Evolutionary conservation across 1,140 invertebrate genomes (phyloP), one percentile per base, ranked within the genome.

Genomic region (Saccostrea echinata): DNA sequence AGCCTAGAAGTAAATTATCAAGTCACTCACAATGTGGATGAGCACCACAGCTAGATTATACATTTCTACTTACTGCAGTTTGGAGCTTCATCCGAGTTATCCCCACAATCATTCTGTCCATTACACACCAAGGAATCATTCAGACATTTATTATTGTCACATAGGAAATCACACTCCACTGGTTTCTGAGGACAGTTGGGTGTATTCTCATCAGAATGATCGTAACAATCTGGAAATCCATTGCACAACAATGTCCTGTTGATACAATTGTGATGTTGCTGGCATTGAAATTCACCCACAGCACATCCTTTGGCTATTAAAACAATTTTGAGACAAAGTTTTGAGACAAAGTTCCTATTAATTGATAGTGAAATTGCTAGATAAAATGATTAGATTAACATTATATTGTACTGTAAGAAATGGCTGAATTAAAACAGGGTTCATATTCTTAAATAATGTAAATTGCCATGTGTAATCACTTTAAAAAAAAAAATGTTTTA

Each of bases 251-350:
- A 98, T 8, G 97, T 89, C 96, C 97, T 83, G 0, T 96, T 97
- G 85, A 99, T 97, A 93, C 98, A 99, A 0, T 98, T 96, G 6
- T 97, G 97, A 92, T 98, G 99, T 33, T 96, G 96, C 96, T 92
- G 98, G 93, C 98, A 99, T n/a, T 96, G 97, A 94, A 98, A 99
- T 94, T 99, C 97, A 0, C 97, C 97, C 18, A 33, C 33, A 18
- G 51, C 84, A 55, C 87, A 88, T 76, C 68, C 68, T 33, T 33
- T 76, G 24, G 68, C 68, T 76, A 27, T 76, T 30, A 30, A 76
- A 30, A 30, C 24, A 43, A 43, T 8, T 43, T 43, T 43, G 43
- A 43, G 1, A 43, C 43, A 43, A 43, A 43, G 43, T 43, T 43
- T 43, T 43, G 43, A 43, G 1, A 43, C 43, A 43, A 43, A 43